Conservation (phyloP, 2,888 invertebrate species). For the Noctua fimbriata region DNA sequence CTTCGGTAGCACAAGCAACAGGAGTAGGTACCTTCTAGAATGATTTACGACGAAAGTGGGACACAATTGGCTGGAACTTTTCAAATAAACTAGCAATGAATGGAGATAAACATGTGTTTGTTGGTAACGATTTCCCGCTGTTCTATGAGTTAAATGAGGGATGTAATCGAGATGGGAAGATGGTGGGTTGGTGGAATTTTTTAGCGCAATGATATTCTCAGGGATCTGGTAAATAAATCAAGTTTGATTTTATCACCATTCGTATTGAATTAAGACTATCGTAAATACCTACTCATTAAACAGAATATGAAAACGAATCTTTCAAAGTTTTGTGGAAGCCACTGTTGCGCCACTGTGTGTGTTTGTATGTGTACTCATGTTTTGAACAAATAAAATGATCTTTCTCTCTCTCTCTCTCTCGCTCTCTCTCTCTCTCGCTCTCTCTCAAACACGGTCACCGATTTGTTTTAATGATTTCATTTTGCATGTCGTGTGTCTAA, state of each 20-base stretch:
- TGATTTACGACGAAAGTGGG: constrained; percentile 87
- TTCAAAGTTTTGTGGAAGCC: background rate
- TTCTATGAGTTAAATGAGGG: constrained; percentile 46
- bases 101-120: constrained; percentile 84
- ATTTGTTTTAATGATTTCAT: background rate
- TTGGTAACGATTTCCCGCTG: constrained; percentile 59
- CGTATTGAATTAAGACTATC: background rate
- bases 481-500: background rate
- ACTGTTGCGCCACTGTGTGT: too few relatives aligned
- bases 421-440: too few relatives aligned
- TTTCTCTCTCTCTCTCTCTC: too few relatives aligned
- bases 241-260: background rate
- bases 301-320: background rate
- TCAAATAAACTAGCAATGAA: constrained; percentile 86
- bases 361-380: too few relatives aligned
- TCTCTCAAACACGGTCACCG: background rate
- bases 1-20: constrained; percentile 86
- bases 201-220: background rate
- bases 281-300: background rate
- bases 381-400: too few relatives aligned
- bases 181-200: background rate
- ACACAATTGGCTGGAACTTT: constrained; percentile 86
- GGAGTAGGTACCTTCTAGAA: constrained; percentile 77
- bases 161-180: constrained; percentile 7
- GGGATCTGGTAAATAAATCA: background rate